phyloP scores from a whole-genome alignment of 2,113 vertebrate species.

The Larimichthys polyactis region DNA sequence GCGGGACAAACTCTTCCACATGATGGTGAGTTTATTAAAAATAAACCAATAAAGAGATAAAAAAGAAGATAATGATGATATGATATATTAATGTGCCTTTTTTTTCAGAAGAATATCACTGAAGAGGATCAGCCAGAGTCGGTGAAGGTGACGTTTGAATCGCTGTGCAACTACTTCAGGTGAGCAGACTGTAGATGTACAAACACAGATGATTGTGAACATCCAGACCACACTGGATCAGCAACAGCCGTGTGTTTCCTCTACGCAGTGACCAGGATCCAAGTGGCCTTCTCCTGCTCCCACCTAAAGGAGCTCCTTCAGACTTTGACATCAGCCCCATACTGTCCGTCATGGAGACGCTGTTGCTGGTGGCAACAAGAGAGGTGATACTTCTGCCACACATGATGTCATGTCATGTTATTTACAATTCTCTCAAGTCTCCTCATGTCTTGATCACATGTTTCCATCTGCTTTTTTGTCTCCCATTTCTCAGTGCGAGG shows the following conservation, averaged over 20 bases:
- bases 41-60: background rate
- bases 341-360: constrained; percentile 91
- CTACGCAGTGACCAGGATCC: constrained; percentile 91
- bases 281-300: constrained; percentile 91
- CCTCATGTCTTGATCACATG: background rate
- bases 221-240: background rate
- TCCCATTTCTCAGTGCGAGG: constrained; percentile 87
- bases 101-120: constrained; percentile 92
- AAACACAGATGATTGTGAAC: background rate
- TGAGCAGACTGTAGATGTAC: constrained; percentile 52
- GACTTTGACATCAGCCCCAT: constrained; percentile 89
- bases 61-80: rapidly evolving
- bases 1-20: constrained; percentile 92
- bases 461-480: background rate
- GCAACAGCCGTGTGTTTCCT: constrained; percentile 7
- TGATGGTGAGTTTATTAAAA: constrained; percentile 88
- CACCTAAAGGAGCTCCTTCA: constrained; percentile 88
- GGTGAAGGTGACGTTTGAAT: constrained; percentile 92
- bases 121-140: constrained; percentile 93
- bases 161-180: constrained; percentile 97
- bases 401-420: background rate
- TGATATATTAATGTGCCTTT: background rate
- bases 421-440: background rate
- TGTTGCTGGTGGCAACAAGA: constrained; percentile 90
- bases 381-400: constrained; percentile 85